A percentile compares a stretch with the other conserved stretches of the same genome.
Conservation (phyloP, 2,113 vertebrate genomes). For the Telmatochromis sp. region DNA sequence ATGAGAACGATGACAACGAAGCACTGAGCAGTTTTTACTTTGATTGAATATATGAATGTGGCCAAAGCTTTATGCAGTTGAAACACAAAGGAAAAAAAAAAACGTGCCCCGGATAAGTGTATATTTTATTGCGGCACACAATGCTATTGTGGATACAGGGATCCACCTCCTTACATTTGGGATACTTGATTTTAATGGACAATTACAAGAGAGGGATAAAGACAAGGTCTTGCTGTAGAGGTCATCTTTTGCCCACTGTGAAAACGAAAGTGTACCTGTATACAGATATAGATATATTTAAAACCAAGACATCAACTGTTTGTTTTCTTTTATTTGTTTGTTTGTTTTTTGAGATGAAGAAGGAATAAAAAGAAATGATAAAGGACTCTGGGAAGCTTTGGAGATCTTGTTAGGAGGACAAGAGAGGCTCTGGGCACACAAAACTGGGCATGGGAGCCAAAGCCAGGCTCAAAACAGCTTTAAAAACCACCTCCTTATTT, state of each 20-base stretch:
- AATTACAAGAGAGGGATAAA: conserved; percentile 69
- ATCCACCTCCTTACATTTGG: conserved; percentile 77
- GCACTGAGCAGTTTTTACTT: conserved; percentile 83
- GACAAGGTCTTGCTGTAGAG: conserved; percentile 75
- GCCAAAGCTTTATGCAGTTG: conserved; percentile 90
- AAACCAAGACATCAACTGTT: conserved; percentile 73
- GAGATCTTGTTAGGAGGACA: conserved; percentile 81
- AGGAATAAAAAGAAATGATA: conserved; percentile 64
- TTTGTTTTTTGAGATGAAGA: conserved; percentile 64
- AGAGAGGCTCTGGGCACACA: conserved; percentile 74
- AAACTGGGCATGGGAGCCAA: conserved; percentile 71
- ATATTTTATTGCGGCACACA: conserved; percentile 76
- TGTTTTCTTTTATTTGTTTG: conserved; percentile 14
- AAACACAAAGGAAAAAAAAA: conserved; percentile 72
- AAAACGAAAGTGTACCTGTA: conserved; percentile 80
- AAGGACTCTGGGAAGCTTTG: conserved; percentile 78
- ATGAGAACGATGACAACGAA: conserved; percentile 58
- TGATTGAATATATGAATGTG: conserved; percentile 88
- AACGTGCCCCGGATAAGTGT: conserved; percentile 68
- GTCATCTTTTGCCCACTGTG: conserved; percentile 95
- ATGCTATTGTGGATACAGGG: conserved; percentile 48
- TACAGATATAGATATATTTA: conserved; percentile 80
- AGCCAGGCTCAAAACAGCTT: conserved; percentile 68
- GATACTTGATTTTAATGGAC: conserved; percentile 81
- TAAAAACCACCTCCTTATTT: conserved; percentile 69